Evolutionary conservation across 2,113 vertebrate species (phyloP).

Genomic region (Lepus americanus): DNA sequence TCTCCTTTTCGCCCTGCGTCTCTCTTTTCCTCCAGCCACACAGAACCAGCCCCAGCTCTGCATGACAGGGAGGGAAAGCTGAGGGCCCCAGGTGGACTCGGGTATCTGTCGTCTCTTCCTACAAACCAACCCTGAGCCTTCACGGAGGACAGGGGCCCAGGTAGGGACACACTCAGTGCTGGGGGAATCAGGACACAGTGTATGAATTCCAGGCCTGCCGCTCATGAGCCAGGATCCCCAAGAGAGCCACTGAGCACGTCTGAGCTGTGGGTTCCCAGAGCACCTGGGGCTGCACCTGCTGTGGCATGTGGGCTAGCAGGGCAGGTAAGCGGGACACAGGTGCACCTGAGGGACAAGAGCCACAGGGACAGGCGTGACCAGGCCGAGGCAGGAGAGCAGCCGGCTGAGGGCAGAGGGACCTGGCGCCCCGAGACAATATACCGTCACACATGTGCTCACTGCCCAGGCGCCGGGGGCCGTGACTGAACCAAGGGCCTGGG

Average conservation of each 20-base stretch:
- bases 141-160: fast-evolving
- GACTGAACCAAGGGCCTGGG: too few species aligned
- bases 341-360: neutral
- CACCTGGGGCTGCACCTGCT: fast-evolving
- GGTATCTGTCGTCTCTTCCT: neutral
- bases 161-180: fast-evolving
- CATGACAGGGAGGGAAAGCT: neutral
- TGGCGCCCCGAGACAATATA: too few species aligned
- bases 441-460: too few species aligned
- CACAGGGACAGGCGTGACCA: too few species aligned
- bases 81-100: neutral
- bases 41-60: fast-evolving
- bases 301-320: neutral
- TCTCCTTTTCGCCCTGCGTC: too few species aligned
- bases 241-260: fast-evolving
- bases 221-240: fast-evolving
- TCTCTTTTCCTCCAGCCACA: neutral
- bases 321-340: neutral
- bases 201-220: neutral
- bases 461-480: too few species aligned
- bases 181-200: neutral
- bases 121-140: fast-evolving
- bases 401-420: too few species aligned
- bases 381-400: too few species aligned
- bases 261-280: neutral